phyloP scores from a whole-genome alignment of 2,113 vertebrate genomes.

The Dolichallabes microphthalmus region DNA sequence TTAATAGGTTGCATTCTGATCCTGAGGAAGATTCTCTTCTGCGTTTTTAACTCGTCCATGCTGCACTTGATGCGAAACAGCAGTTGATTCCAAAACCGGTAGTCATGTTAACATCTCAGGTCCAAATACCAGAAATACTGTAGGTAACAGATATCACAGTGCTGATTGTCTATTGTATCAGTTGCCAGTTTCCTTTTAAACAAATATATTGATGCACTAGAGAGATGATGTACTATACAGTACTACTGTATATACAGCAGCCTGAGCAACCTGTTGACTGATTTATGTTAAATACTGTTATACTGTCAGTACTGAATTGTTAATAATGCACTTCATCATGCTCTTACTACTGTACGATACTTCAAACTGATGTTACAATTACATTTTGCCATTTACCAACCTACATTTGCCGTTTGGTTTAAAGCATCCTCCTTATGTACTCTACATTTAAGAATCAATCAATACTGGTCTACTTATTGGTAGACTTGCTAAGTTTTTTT shows the following conservation, averaged over 20 bases:
- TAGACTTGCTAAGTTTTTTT: background rate
- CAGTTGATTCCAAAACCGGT: background rate
- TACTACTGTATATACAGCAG: background rate
- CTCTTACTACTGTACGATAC: background rate
- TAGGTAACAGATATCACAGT: background rate
- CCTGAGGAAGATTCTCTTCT: background rate
- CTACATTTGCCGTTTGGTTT: background rate
- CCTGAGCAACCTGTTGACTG: constrained; percentile 7
- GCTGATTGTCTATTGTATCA: background rate
- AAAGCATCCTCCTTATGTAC: background rate
- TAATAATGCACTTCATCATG: background rate
- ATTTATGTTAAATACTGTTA: background rate
- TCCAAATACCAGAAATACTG: background rate
- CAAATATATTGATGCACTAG: no score
- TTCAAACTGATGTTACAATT: background rate
- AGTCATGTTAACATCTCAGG: background rate
- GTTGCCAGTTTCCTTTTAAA: background rate
- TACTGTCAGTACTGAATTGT: background rate
- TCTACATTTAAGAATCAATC: background rate
- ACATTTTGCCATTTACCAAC: background rate
- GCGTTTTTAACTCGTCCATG: background rate
- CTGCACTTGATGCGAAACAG: background rate
- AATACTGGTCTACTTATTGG: background rate
- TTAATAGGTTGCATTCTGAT: constrained; percentile 1
- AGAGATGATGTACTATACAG: no score